Conservation (phyloP, 2,113 vertebrate species). For the Plestiodon gilberti region DNA sequence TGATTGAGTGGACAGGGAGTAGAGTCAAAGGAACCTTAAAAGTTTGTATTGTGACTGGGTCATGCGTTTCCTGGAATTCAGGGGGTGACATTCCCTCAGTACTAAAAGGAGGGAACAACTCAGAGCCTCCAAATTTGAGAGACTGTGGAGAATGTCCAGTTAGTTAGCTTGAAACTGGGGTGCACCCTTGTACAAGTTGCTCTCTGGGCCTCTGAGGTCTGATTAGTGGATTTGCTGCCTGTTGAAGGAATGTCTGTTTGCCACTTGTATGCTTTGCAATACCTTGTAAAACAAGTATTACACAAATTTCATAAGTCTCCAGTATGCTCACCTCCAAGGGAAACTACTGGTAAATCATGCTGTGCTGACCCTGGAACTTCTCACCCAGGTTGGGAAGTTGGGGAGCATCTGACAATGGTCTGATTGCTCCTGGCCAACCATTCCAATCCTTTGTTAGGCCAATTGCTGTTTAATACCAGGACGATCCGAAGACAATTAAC, state of each 20-base stretch:
- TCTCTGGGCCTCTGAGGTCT: background rate
- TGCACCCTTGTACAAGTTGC: too few relatives aligned
- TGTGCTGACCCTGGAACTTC: background rate
- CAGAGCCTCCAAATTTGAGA: background rate
- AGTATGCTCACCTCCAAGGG: background rate
- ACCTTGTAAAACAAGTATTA: background rate
- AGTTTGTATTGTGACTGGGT: background rate
- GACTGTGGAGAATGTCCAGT: too few relatives aligned
- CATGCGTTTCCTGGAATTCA: background rate
- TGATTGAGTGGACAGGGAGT: background rate
- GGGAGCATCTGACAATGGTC: too few relatives aligned
- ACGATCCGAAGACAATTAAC: too few relatives aligned
- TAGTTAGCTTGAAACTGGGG: too few relatives aligned
- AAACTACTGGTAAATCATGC: background rate
- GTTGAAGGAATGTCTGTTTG: background rate
- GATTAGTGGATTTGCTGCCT: conserved; percentile 3
- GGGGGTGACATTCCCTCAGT: background rate
- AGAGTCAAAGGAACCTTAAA: background rate
- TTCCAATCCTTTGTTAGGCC: too few relatives aligned
- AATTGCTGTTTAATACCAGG: too few relatives aligned
- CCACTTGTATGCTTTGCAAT: background rate
- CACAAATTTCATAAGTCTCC: background rate
- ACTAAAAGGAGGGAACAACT: background rate
- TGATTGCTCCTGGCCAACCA: too few relatives aligned
- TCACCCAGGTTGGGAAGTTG: too few relatives aligned